Evolutionary conservation across 2,113 vertebrate species (phyloP).

Genomic region (Callorhinus ursinus): DNA sequence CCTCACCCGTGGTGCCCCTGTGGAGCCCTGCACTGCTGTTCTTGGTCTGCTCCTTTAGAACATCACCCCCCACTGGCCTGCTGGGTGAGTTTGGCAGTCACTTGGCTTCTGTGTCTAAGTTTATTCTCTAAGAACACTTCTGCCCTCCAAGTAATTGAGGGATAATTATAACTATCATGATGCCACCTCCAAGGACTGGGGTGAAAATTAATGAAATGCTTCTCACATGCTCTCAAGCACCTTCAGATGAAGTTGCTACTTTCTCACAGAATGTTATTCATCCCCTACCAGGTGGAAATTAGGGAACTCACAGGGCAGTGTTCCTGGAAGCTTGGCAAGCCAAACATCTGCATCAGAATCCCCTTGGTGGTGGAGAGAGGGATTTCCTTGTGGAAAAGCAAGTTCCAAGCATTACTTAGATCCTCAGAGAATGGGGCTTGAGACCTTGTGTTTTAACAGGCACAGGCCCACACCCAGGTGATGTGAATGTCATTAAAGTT

Average conservation of each 20-base stretch:
- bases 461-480: not conserved
- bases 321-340: not conserved
- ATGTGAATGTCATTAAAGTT: not conserved
- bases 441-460: not conserved
- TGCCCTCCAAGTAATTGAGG: not conserved
- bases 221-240: slow-evolving; percentile 42
- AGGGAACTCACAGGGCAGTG: not conserved
- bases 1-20: no score
- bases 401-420: not conserved
- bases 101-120: not conserved
- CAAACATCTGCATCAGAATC: not conserved
- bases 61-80: not conserved
- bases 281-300: slow-evolving; percentile 22
- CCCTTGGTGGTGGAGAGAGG: not conserved
- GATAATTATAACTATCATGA: slow-evolving; percentile 22
- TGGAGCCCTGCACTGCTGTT: accelerated
- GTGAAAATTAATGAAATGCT: slow-evolving; percentile 65
- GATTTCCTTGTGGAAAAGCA: not conserved
- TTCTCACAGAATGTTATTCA: not conserved
- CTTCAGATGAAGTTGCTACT: slow-evolving; percentile 29
- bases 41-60: not conserved
- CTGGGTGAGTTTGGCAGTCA: not conserved
- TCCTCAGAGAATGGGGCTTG: not conserved
- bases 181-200: slow-evolving; percentile 14
- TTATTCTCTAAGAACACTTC: slow-evolving; percentile 35